phyloP scores from a whole-genome alignment of 2,888 invertebrate genomes.

The Acronicta alni region DNA sequence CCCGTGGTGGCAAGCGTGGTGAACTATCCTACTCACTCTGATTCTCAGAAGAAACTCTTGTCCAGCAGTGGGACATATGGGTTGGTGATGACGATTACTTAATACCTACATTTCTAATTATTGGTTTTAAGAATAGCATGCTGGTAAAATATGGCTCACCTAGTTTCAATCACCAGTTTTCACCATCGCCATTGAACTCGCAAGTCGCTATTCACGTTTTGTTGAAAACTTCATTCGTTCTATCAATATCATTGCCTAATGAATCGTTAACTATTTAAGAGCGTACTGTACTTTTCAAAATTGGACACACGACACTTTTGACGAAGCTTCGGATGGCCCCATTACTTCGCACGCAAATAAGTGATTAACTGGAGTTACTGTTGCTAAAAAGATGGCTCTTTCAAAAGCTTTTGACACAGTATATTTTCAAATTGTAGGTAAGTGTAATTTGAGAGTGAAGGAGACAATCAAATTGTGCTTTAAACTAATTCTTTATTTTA shows the following conservation, averaged over 20 bases:
- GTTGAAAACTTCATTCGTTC: neutral
- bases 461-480: too few species aligned
- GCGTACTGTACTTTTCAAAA: conserved; percentile 41
- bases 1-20: too few species aligned
- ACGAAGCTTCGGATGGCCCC: conserved; percentile 5
- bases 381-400: neutral
- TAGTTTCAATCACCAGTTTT: too few species aligned
- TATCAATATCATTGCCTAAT: conserved; percentile 26
- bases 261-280: conserved; percentile 36
- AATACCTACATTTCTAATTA: too few species aligned
- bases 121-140: too few species aligned
- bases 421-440: conserved; percentile 6
- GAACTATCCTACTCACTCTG: too few species aligned
- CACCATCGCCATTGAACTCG: too few species aligned
- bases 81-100: too few species aligned
- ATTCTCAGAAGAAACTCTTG: too few species aligned
- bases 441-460: neutral
- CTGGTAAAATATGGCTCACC: too few species aligned
- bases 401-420: neutral
- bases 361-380: conserved; percentile 37
- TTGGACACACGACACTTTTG: conserved; percentile 32
- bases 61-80: too few species aligned
- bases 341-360: conserved; percentile 42
- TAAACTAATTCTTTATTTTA: neutral
- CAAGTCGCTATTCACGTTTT: neutral